Base-by-base conservation (phyloP, 2,888 invertebrate species). In the Lasioglossum figueresi region DNA sequence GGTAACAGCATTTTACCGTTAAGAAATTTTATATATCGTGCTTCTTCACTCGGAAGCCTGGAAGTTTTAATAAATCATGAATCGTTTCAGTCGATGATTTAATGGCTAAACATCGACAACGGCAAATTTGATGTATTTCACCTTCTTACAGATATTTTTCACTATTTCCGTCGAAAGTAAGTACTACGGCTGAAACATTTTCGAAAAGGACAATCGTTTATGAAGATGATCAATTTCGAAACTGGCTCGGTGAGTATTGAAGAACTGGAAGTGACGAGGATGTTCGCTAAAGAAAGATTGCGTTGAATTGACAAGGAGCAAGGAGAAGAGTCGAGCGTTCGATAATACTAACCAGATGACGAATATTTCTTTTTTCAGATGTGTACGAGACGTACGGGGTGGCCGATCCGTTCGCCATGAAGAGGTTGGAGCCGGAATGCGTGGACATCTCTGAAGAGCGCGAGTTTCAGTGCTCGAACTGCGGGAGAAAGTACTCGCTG, bases 401-500 rank as follows among this genome's bases (percentile, higher is more conserved):
- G 0, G 27, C 6, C 27, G 73, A 23, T 40, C 34, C 23, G 5
- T 59, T 23, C 23, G 5, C 66, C 16, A 48, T 14, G 48, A 45
- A 70, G 31, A 63, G 73, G 81, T 63, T 72, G 5, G 12, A 6
- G 19, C 23, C 10, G 16, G 71, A 56, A 12, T 45, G 27, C 19
- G 23, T 37, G 40, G 19, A 34, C 56, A 14, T 10, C 63, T 27
- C 37, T 19, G 52, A 66, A 72, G 52, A 76, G 16, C n/a, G 19
- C 4, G 52, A 48, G 76, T 77, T 48, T 0, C 79, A 80, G 5
- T 95, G 95, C 86, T 91, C 92, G 14, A 92, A 90, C 68, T 95
- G 95, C 88, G 94, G 93, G 3, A 92, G 93, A 86, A 85, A 78
- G 4, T 95, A 95, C 90, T 93, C 93, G 74, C 86, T 93, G 79